phyloP scores from a whole-genome alignment of 2,797 vertebrate species.

The Hapalemur alaotrensis region DNA sequence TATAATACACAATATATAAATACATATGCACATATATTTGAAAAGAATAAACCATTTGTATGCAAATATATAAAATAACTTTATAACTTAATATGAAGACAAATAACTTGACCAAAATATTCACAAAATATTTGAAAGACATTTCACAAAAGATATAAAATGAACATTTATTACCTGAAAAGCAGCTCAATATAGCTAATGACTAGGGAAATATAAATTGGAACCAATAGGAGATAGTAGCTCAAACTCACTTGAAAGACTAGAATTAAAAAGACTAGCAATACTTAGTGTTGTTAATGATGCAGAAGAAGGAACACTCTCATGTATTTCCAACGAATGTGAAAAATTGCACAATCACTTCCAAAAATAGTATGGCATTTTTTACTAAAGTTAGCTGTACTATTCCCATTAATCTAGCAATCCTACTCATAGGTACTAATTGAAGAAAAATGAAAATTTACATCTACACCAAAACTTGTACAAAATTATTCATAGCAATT shows the following conservation, averaged over 20 bases:
- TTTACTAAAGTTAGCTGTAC: neutral
- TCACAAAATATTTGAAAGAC: neutral
- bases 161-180: neutral
- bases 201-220: neutral
- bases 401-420: neutral
- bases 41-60: neutral
- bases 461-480: neutral
- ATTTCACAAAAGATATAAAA: neutral
- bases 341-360: neutral
- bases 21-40: neutral
- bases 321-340: neutral
- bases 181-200: neutral
- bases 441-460: neutral
- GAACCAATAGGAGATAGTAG: neutral
- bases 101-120: neutral
- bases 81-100: neutral
- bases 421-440: neutral
- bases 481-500: neutral
- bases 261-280: neutral
- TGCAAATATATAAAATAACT: neutral
- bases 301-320: neutral
- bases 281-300: neutral
- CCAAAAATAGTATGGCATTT: neutral
- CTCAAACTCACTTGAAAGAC: neutral
- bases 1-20: neutral